Evolutionary conservation across 1,140 invertebrate genomes (phyloP).

Genomic region (Caenorhabditis remanei): DNA sequence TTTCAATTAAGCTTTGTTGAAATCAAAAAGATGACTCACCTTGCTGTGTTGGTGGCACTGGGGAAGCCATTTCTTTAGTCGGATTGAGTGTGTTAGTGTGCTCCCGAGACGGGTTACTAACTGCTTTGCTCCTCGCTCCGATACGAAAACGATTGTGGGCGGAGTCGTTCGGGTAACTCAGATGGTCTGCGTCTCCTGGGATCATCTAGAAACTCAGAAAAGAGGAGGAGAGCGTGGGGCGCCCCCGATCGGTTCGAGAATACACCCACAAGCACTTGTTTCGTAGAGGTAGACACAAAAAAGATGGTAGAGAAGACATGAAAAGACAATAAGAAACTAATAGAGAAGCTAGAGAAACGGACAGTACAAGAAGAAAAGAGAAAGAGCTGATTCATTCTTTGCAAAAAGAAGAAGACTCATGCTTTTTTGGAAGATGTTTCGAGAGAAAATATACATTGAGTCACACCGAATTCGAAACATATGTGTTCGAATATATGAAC

Average conservation of each 20-base stretch:
- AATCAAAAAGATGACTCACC: constrained; percentile 10
- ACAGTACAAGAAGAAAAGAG: neutral
- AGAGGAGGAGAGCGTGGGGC: neutral
- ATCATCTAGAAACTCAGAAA: neutral
- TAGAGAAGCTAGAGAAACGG: neutral
- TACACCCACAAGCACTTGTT: constrained; percentile 56
- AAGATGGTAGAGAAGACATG: constrained; percentile 24
- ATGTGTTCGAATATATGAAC: neutral
- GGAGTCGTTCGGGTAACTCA: constrained; percentile 42
- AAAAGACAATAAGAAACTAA: constrained; percentile 21
- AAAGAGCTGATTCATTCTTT: constrained; percentile 24
- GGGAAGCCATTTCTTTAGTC: constrained; percentile 35
- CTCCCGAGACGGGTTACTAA: constrained; percentile 52
- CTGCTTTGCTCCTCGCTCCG: constrained; percentile 15
- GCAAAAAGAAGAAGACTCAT: neutral
- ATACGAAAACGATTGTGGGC: constrained; percentile 41
- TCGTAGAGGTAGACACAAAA: constrained; percentile 51
- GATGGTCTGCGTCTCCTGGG: constrained; percentile 38
- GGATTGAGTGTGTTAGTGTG: constrained; percentile 44
- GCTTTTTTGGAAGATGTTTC: neutral
- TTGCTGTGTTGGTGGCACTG: constrained; percentile 45
- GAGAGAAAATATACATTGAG: neutral
- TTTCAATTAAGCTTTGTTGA: neutral
- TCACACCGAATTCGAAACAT: neutral
- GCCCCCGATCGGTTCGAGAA: constrained; percentile 36